These are phyloP conservation scores for Vespertilio murinus DNA, from an alignment of 2,797 vertebrate genomes.

Conservation along the genomic window DNA sequence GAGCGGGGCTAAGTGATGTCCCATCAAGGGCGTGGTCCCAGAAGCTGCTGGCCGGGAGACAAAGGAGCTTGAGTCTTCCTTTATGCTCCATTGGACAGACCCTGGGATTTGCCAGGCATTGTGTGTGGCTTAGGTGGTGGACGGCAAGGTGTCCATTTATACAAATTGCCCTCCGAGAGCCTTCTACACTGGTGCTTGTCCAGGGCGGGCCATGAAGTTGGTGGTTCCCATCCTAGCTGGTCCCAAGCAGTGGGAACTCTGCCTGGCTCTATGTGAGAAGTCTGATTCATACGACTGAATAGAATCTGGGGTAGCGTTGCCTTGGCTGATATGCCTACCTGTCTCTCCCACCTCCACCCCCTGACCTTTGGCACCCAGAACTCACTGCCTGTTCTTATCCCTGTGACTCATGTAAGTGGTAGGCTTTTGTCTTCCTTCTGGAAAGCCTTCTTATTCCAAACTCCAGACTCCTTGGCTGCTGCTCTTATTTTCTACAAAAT, in stretches of 20 bases:
- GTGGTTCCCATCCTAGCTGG: not conserved
- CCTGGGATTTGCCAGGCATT: not conserved
- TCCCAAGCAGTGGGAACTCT: not conserved
- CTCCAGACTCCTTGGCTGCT: not conserved
- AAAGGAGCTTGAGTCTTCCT: not conserved
- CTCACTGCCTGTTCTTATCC: not conserved
- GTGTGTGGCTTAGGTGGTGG: fast-evolving
- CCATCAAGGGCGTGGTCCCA: not conserved
- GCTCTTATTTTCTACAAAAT: not conserved
- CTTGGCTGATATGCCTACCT: not conserved
- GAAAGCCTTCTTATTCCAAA: not conserved
- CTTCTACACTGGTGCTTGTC: not conserved
- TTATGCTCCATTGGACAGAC: not conserved
- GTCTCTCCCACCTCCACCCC: no score
- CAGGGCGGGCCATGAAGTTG: not conserved
- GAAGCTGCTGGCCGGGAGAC: not conserved
- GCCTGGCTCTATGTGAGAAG: not conserved
- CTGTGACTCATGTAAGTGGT: not conserved
- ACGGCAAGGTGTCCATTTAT: not conserved
- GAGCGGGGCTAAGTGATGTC: not conserved
- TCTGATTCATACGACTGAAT: not conserved
- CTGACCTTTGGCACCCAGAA: not conserved
- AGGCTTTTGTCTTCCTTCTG: not conserved
- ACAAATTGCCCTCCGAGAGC: not conserved
- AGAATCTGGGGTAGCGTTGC: not conserved